These are phyloP conservation scores for Ostrea denselamellosa DNA, from an alignment of 1,140 invertebrate genomes.

Conservation along the genomic window DNA sequence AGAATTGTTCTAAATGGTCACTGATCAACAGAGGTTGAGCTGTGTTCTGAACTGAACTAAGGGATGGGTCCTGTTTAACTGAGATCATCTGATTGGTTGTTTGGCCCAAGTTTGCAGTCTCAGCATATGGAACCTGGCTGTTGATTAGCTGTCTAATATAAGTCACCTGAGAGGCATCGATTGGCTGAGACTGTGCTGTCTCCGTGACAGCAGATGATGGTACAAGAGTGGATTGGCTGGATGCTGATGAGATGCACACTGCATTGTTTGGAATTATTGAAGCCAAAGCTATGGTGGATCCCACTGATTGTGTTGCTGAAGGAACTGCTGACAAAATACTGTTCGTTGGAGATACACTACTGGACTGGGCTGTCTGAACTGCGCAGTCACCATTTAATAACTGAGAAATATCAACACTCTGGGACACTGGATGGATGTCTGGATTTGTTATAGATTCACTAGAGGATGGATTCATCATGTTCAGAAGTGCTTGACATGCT, in stretches of 20 bases:
- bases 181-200: background rate
- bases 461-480: background rate
- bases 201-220: background rate
- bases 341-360: background rate
- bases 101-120: background rate
- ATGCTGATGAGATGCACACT: background rate
- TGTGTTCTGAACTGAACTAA: background rate
- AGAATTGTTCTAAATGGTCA: background rate
- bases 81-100: slow-evolving; percentile 26
- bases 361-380: background rate
- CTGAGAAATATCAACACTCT: slow-evolving; percentile 16
- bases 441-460: slow-evolving; percentile 6
- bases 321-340: background rate
- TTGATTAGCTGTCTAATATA: slow-evolving; percentile 16
- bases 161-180: slow-evolving; percentile 8
- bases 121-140: background rate
- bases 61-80: background rate
- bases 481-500: slow-evolving; percentile 2
- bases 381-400: background rate
- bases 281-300: background rate
- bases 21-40: slow-evolving; percentile 20
- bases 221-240: background rate
- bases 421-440: background rate
- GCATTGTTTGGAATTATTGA: background rate
- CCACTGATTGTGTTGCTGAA: background rate